These are phyloP conservation scores for Hirundichthys speculiger DNA, from an alignment of 2,113 vertebrate species.

Conservation along the genomic window DNA sequence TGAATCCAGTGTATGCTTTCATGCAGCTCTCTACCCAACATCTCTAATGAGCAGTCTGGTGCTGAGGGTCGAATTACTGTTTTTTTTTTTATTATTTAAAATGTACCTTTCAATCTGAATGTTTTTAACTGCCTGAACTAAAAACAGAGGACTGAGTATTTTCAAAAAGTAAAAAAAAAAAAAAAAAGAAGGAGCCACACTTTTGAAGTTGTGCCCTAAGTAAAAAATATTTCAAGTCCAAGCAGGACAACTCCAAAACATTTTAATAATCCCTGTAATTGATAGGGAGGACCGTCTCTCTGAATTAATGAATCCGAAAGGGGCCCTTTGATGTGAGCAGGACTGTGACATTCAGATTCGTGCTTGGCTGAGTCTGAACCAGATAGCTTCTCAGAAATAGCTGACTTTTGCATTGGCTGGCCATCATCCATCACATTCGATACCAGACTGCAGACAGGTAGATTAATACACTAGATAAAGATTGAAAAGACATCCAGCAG, in stretches of 20 bases:
- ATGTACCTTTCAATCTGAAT: conserved; percentile 3
- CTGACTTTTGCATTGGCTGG: conserved; percentile 67
- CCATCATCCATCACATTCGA: conserved; percentile 72
- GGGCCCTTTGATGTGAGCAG: conserved; percentile 70
- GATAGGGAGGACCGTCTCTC: conserved; percentile 62
- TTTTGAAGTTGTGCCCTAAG: conserved; percentile 50
- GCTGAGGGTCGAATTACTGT: background rate
- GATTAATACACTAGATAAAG: conserved; percentile 64
- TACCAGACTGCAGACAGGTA: conserved; percentile 65
- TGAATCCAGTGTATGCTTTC: background rate
- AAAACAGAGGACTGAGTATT: conserved; percentile 11
- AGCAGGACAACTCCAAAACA: conserved; percentile 61
- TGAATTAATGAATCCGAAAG: conserved; percentile 72
- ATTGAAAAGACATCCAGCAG: conserved; percentile 34
- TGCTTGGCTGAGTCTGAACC: conserved; percentile 65
- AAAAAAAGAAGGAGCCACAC: background rate
- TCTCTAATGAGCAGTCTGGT: background rate
- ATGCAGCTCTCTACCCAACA: background rate
- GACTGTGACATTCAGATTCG: conserved; percentile 74
- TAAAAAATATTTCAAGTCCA: conserved; percentile 59
- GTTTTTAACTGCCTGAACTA: conserved; percentile 17
- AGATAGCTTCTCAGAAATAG: conserved; percentile 68
- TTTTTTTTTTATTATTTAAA: background rate
- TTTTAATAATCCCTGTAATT: conserved; percentile 70
- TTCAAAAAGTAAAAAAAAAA: background rate